These are phyloP conservation scores for Lutraria rhynchaena DNA, from an alignment of 1,140 invertebrate species.

Conservation along the genomic window DNA sequence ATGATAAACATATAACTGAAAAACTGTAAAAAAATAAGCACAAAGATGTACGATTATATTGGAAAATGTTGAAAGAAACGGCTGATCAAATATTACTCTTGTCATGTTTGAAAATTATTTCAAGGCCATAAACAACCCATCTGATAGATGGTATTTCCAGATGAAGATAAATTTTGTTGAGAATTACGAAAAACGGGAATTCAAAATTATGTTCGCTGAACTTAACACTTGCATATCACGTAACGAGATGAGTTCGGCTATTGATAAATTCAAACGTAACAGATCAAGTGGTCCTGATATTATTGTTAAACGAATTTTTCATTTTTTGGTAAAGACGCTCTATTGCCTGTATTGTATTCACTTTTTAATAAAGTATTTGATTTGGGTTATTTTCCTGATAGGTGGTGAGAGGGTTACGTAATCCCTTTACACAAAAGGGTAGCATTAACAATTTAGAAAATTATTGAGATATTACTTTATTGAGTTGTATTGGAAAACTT, in stretches of 20 bases:
- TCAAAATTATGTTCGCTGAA: constrained; percentile 29
- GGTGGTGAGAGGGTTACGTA: neutral
- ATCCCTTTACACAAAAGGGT: constrained; percentile 16
- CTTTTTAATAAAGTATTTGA: neutral
- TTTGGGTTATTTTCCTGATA: constrained; percentile 5
- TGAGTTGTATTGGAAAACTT: neutral
- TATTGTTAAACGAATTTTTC: constrained; percentile 29
- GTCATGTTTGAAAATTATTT: constrained; percentile 15
- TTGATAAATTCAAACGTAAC: neutral
- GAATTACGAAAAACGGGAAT: constrained; percentile 1
- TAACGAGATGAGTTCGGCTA: neutral
- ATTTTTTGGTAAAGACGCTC: neutral
- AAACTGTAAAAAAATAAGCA: neutral
- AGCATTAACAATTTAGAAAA: neutral
- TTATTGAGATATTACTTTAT: constrained; percentile 14
- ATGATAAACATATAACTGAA: neutral
- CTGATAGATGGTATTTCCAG: constrained; percentile 2
- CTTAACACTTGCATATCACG: neutral
- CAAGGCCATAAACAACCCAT: constrained; percentile 13
- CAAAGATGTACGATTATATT: constrained; percentile 11
- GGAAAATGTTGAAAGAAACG: constrained; percentile 25
- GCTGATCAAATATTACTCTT: neutral
- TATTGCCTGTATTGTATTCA: neutral
- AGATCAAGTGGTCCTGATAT: neutral
- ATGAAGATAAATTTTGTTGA: constrained; percentile 21